These are phyloP conservation scores for Sclerurus mexicanus DNA, from an alignment of 2,113 vertebrate species.

Conservation along the genomic window DNA sequence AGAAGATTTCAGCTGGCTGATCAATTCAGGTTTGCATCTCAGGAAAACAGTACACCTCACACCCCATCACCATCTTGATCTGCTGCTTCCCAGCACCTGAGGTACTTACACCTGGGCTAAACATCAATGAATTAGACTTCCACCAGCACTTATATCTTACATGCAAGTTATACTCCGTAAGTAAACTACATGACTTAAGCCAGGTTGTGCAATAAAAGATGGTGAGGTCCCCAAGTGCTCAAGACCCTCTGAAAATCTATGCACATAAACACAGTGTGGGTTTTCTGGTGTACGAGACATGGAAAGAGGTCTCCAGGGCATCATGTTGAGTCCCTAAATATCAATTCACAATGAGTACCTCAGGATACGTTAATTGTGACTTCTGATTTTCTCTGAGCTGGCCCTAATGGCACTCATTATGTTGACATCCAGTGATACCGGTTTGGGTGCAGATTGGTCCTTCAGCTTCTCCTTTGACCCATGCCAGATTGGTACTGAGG, in stretches of 20 bases:
- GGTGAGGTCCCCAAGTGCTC: background rate
- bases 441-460: background rate
- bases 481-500: background rate
- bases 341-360: background rate
- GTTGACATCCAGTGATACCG: background rate
- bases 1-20: background rate
- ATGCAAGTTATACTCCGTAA: background rate
- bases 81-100: background rate
- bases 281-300: background rate
- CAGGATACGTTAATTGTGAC: background rate
- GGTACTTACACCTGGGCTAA: background rate
- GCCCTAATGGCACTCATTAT: background rate
- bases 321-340: background rate
- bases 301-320: background rate
- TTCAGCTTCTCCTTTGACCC: background rate
- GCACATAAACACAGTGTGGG: background rate
- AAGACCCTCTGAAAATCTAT: background rate
- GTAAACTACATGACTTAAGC: background rate
- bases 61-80: background rate
- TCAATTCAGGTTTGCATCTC: background rate
- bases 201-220: background rate
- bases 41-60: background rate
- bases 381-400: background rate
- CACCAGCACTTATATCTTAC: background rate
- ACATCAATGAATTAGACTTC: background rate